Conservation (phyloP, 2,113 vertebrate genomes). For the Epinephelus cyanopodus region DNA sequence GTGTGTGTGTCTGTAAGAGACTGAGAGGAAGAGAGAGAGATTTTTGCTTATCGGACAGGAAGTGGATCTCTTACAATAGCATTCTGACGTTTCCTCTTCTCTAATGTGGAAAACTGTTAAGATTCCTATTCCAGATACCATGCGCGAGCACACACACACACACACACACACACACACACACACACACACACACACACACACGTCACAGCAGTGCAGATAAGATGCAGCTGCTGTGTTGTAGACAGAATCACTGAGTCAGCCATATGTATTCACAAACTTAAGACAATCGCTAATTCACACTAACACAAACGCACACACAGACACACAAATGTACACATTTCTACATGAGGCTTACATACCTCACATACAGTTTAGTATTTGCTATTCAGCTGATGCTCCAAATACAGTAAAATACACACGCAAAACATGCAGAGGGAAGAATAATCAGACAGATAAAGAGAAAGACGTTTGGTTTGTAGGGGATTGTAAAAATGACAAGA, state of each 20-base stretch:
- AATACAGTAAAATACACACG: constrained; percentile 41
- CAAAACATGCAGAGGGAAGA: background rate
- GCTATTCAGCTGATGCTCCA: constrained; percentile 58
- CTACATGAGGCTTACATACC: constrained; percentile 59
- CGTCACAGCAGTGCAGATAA: constrained; percentile 84
- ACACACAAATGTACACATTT: constrained; percentile 47
- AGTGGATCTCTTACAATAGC: constrained; percentile 86
- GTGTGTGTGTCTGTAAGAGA: background rate
- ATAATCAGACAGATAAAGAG: constrained; percentile 28
- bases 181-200: constrained; percentile 52
- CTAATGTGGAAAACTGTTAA: constrained; percentile 83
- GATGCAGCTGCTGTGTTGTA: constrained; percentile 79
- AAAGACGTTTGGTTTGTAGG: constrained; percentile 32
- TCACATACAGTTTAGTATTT: constrained; percentile 51
- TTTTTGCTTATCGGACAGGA: constrained; percentile 85
- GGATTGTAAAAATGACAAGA: constrained; percentile 16
- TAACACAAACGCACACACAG: constrained; percentile 51
- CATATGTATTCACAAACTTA: constrained; percentile 78
- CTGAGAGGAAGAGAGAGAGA: constrained; percentile 62
- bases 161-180: constrained; percentile 46
- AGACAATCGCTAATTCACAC: constrained; percentile 78
- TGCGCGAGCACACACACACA: constrained; percentile 42
- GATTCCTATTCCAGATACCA: constrained; percentile 82
- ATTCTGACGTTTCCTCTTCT: constrained; percentile 78
- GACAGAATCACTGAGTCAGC: constrained; percentile 84